Evolutionary conservation across 2,888 invertebrate species (phyloP).

Genomic region (Eupithecia inturbata): DNA sequence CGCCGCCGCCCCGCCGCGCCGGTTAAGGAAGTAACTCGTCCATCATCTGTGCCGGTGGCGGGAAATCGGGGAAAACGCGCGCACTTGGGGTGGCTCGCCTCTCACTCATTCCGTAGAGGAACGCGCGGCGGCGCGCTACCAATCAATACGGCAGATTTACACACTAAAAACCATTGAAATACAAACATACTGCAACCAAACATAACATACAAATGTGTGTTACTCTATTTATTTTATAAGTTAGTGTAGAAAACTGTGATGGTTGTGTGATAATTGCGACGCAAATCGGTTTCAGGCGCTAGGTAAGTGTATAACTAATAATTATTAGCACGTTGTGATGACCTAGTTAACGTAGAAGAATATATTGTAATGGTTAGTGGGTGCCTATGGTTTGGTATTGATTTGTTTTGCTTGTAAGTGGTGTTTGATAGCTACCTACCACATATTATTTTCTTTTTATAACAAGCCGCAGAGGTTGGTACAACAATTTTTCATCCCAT

Average conservation of each 20-base stretch:
- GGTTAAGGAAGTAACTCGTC: slow-evolving; percentile 39
- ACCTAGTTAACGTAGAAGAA: slow-evolving; percentile 67
- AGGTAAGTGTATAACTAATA: slow-evolving; percentile 70
- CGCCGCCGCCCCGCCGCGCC: too few species aligned
- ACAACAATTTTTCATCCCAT: too few species aligned
- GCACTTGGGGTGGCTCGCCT: slow-evolving; percentile 62
- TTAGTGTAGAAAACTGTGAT: slow-evolving; percentile 23
- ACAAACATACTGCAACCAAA: slow-evolving; percentile 38
- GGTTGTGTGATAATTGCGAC: slow-evolving; percentile 56
- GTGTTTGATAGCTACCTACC: neutral
- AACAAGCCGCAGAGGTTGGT: neutral
- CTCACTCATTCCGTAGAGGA: slow-evolving; percentile 67
- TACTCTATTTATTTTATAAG: neutral
- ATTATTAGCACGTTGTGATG: slow-evolving; percentile 79
- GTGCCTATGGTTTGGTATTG: slow-evolving; percentile 13
- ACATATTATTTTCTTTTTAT: neutral
- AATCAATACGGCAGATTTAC: slow-evolving; percentile 70
- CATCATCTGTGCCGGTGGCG: slow-evolving; percentile 51
- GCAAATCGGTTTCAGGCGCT: slow-evolving; percentile 61
- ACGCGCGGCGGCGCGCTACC: slow-evolving; percentile 77
- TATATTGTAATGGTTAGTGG: slow-evolving; percentile 17
- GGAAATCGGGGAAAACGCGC: slow-evolving; percentile 81
- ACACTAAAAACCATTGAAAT: slow-evolving; percentile 45
- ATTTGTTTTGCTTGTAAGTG: slow-evolving; percentile 23
- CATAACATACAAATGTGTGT: slow-evolving; percentile 11